These are phyloP conservation scores for Stenotaenia linearis DNA, from an alignment of 2,888 invertebrate species.

Conservation along the genomic window DNA sequence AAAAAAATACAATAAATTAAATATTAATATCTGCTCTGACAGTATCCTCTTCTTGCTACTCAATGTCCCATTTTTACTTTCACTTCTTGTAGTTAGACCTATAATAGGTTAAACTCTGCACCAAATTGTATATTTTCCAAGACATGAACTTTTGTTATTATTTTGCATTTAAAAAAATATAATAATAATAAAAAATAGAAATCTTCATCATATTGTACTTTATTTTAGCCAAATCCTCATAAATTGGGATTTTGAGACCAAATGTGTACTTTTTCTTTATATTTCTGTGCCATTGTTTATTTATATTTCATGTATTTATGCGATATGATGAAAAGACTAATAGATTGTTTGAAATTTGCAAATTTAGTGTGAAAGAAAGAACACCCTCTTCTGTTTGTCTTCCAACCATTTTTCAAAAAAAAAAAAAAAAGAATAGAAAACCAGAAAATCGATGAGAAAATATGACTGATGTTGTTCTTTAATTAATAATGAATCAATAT, in stretches of 20 bases:
- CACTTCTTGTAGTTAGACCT: neutral
- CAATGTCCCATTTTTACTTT: slow-evolving; percentile 1
- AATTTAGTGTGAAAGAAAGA: slow-evolving; percentile 5
- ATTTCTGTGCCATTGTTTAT: neutral
- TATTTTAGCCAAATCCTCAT: neutral
- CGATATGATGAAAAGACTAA: neutral
- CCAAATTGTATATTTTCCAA: neutral
- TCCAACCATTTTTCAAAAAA: slow-evolving; percentile 16
- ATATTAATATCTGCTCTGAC: neutral
- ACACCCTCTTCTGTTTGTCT: slow-evolving; percentile 17
- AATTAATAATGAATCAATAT: neutral
- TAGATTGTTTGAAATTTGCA: neutral
- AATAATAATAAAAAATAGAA: neutral
- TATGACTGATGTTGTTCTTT: neutral
- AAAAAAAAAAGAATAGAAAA: neutral
- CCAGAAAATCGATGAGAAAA: neutral
- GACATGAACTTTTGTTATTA: neutral
- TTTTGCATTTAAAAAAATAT: neutral
- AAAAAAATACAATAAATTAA: neutral
- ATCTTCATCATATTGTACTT: neutral
- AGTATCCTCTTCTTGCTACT: neutral
- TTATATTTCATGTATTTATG: neutral
- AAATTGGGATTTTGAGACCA: too few relatives aligned
- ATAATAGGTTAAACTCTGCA: neutral
- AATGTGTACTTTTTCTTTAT: neutral